Evolutionary conservation across 2,888 invertebrate genomes (phyloP), one percentile per base, ranked within the genome.

Genomic region (Pollenia amentaria): DNA sequence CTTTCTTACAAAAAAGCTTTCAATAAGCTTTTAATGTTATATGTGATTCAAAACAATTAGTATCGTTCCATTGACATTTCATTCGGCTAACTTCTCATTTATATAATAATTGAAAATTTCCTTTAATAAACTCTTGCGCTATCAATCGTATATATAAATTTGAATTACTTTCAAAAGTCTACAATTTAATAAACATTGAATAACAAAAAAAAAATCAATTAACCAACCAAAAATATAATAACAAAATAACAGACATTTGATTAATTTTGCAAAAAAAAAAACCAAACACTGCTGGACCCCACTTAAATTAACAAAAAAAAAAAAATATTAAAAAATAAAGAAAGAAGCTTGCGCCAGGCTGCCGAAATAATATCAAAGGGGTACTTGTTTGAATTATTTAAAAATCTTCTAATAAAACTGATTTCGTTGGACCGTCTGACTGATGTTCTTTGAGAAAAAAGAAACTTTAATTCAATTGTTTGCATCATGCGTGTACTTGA

Each of bases 401-500:
- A 53, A 14, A 77, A 29, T 29, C 29, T 57, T 62, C 62, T 64
- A 81, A 81, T 81, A 67, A 83, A 75, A 67, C 44, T 46, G 70
- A 64, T 72, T 80, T 72, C 48, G 11, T 40, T 73, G 10, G 29
- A 29, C 3, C 29, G 29, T 6, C 29, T 29, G 29, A 29, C 46
- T 29, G n/a, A 18, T 53, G 2, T 16, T 44, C 40, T 75, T 77
- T 73, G 48, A 14, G 53, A 48, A 55, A 80, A 72, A 84, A 80
- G 38, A 81, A 29, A 75, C 72, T 84, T 87, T 87, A 87, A 87
- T 81, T 87, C 87, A 84, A 87, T 87, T 87, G 87, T 84, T 87
- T 87, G 77, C 87, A 80, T 73, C 84, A 87, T 87, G 87, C 87
- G 87, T 87, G 87, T 87, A 87, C 87, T 87, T 87, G 87, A 87